phyloP scores from a whole-genome alignment of 2,888 invertebrate genomes.

The Rhamnusium bicolor region DNA sequence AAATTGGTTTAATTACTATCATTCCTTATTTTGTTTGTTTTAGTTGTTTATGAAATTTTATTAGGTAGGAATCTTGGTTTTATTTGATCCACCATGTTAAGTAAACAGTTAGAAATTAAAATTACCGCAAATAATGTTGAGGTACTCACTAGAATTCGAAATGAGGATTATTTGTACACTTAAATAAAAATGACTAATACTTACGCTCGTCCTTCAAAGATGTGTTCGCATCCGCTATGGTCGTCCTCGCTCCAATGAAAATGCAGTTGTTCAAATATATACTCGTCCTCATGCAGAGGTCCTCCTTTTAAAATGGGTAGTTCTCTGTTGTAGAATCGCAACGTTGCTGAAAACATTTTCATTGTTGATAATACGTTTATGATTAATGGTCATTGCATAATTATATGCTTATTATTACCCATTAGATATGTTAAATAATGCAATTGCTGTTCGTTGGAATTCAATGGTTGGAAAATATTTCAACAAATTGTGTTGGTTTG shows the following conservation, averaged over 20 bases:
- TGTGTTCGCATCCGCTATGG: constrained; percentile 86
- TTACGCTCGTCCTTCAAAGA: constrained; percentile 80
- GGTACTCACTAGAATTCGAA: background rate
- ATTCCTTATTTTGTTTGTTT: too few relatives aligned
- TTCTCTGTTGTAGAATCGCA: constrained; percentile 76
- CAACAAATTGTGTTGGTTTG: too few relatives aligned
- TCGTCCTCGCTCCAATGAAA: constrained; percentile 87
- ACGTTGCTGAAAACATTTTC: constrained; percentile 72
- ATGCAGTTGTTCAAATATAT: constrained; percentile 84
- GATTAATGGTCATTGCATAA: background rate
- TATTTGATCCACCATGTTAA: background rate
- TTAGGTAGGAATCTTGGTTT: too few relatives aligned
- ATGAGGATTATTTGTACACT: background rate
- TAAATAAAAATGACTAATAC: constrained; percentile 56
- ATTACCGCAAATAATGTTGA: background rate
- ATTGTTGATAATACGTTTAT: background rate
- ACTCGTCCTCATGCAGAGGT: constrained; percentile 77
- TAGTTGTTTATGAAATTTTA: too few relatives aligned
- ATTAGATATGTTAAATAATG: background rate
- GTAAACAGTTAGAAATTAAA: background rate
- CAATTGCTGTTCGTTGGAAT: background rate
- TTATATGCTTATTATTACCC: background rate
- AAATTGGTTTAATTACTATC: too few relatives aligned
- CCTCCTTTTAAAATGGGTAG: constrained; percentile 78
- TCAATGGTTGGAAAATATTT: background rate